Conservation (phyloP, 2,888 invertebrate genomes). For the Hypomecis atomaria region DNA sequence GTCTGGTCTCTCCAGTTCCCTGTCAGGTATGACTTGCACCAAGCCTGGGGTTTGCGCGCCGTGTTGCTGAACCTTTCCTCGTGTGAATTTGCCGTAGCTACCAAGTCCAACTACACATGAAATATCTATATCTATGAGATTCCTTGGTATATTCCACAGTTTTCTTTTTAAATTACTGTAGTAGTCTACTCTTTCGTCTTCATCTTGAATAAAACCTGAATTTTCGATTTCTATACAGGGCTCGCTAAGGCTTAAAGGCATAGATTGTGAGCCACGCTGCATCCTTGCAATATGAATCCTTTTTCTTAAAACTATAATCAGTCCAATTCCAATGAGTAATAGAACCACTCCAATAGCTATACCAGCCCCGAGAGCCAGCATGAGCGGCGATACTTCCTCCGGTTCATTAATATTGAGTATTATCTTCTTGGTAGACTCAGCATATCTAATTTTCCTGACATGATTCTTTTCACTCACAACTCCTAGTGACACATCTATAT, state of each 20-base stretch:
- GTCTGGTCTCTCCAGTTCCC: slow-evolving; percentile 79
- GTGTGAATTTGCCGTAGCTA: slow-evolving; percentile 91
- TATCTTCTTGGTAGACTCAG: slow-evolving; percentile 82
- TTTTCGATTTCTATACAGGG: slow-evolving; percentile 93
- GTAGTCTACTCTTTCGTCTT: slow-evolving; percentile 87
- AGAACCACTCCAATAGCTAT: slow-evolving; percentile 90
- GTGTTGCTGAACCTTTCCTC: slow-evolving; percentile 87
- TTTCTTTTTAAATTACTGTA: slow-evolving; percentile 90
- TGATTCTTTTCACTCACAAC: slow-evolving; percentile 88
- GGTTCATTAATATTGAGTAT: slow-evolving; percentile 81
- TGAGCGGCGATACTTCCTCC: slow-evolving; percentile 76
- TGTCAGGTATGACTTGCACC: slow-evolving; percentile 88
- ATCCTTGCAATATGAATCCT: slow-evolving; percentile 75
- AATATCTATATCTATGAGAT: slow-evolving; percentile 88
- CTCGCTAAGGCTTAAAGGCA: slow-evolving; percentile 90
- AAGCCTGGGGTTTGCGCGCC: slow-evolving; percentile 80
- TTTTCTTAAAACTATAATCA: slow-evolving; percentile 85
- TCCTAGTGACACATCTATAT: slow-evolving; percentile 89
- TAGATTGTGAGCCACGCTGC: slow-evolving; percentile 77
- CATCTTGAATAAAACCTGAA: slow-evolving; percentile 90
- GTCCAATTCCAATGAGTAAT: slow-evolving; percentile 86
- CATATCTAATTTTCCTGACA: slow-evolving; percentile 87
- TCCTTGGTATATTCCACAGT: slow-evolving; percentile 89
- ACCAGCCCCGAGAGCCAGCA: slow-evolving; percentile 82
- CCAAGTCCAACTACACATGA: slow-evolving; percentile 89